Evolutionary conservation across 1,140 invertebrate genomes (phyloP), one percentile per base, ranked within the genome.

Genomic region (Neuroterus valhalla): DNA sequence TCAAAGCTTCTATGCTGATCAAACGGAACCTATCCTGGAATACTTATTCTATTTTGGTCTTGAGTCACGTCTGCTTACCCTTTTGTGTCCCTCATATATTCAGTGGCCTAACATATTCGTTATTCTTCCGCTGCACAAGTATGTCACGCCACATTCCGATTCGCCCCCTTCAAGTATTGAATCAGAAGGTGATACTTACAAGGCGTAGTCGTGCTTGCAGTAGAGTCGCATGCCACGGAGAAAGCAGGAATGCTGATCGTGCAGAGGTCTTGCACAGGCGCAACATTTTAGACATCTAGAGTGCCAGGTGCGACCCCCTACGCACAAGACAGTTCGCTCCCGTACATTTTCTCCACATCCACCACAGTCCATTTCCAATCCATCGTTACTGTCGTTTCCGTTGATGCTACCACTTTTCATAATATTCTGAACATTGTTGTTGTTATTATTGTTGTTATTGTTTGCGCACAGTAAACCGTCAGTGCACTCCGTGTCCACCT

Each of bases 161-260:
- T 3, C 17, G 17, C 17, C n/a, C 46, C 8, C 17, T 48, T 48
- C 17, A 8, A 6, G 8, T n/a, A n/a, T 15, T 5, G 17, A 71
- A 42, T 55, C 43, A 17, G n/a, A 38, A n/a, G n/a, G 11, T 2
- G 52, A 50, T 43, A 89, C 89, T 89, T 82, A 90, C 89, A 89
- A 71, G 6, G 84, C 84, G 70, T 90, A 90, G 71, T 90, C 89
- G 78, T 90, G 89, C 23, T 85, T 84, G 78, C 89, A 90, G 72
- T 90, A 90, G n/a, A 90, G 79, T 76, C 85, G 78, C 83, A 87
- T 89, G 71, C 88, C 86, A 15, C 87, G 82, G 19, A 90, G 83
- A 75, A 90, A 90, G 70, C 89, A 90, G 6, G 89, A 89, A 45
- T 88, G 89, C 74, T 90, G 89, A 78, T 90, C 89, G 68, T 90